Evolutionary conservation across 2,113 vertebrate species (phyloP), one percentile per base, ranked within the genome.

Genomic region (Indicator maculatus): DNA sequence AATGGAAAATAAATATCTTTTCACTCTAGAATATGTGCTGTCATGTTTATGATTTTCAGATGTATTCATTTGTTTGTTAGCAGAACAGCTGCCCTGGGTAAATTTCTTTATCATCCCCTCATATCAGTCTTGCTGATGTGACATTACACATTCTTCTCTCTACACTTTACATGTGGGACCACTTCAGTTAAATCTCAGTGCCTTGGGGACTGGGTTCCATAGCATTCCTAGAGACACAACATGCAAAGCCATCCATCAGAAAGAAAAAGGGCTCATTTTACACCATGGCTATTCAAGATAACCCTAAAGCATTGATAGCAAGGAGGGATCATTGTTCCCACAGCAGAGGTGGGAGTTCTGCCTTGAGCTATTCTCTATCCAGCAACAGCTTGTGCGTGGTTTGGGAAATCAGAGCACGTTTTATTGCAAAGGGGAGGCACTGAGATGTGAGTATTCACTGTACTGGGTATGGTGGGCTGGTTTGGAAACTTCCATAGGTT

Each of bases 281-380:
- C 41, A 11, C 27, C 31, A 15, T 36, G 73, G 60, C 65, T 52
- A 26, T 85, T 93, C 73, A 26, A 76, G 93, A 92, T 90, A 95
- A 77, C 95, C 89, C 75, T 50, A 77, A 67, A 83, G 76, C 82
- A 83, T 1, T 72, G 86, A 94, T 38, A 90, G 73, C 86, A 91
- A 76, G 27, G 41, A 75, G 86, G 74, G 80, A 84, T 82, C 63
- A 59, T 36, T 82, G 83, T 69, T 95, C 79, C 88, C 13, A 56
- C 65, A 86, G 66, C 0, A 0, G 66, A 88, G 88, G 64, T 81
- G 83, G 69, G 93, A 94, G 93, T 63, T 91, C 86, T 93, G 90
- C 58, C 78, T 89, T 78, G 58, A 90, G 90, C 95, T 81, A 61
- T 73, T 91, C 84, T 44, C 47, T 27, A 71, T 58, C 74, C 65